Base-by-base conservation (phyloP, 2,888 invertebrate genomes). In the Ophion slaviceki region DNA sequence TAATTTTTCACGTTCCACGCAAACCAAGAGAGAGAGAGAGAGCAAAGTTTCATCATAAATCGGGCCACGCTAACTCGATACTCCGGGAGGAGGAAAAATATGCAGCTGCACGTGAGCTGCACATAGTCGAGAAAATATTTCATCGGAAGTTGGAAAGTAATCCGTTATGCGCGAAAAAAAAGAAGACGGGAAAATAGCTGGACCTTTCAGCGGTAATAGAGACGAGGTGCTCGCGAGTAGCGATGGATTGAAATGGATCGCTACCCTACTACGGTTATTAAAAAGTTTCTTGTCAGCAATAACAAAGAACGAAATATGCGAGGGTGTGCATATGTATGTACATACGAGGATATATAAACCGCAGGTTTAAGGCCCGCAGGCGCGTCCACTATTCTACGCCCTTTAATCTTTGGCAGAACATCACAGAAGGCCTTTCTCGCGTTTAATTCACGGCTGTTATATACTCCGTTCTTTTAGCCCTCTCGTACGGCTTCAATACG, bases 321-420 rank as follows among this genome's bases (percentile, higher is more conserved):
- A 74, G 24, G 17, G 28, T 20, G 40, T 32, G 32, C n/a, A 53
- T 64, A 77, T 67, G 36, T 17, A 59, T 59, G 32, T 53, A 24
- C 6, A 61, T 20, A 36, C 40, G 36, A 40, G 47, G 59, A 53
- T 62, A 67, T 11, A 79, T 40, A 71, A 72, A 75, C 82, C 85
- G 68, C 85, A 82, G 84, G 59, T 59, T 79, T 75, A 36, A 64
- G 78, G 66, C 72, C 53, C 74, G 36, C 14, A 62, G 71, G 74
- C 76, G 81, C 76, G 82, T 62, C 72, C 86, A 66, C 83, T 80
- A 83, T 86, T 80, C 80, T 70, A 80, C 80, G 72, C 77, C 80
- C 83, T 86, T 86, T 83, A 86, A 86, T 86, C 86, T 86, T 83
- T 83, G 77, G 74, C 74, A 74, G 72, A 86, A 74, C 80, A 83